Base-by-base conservation (phyloP, 2,888 invertebrate genomes). In the Platycheirus albimanus region DNA sequence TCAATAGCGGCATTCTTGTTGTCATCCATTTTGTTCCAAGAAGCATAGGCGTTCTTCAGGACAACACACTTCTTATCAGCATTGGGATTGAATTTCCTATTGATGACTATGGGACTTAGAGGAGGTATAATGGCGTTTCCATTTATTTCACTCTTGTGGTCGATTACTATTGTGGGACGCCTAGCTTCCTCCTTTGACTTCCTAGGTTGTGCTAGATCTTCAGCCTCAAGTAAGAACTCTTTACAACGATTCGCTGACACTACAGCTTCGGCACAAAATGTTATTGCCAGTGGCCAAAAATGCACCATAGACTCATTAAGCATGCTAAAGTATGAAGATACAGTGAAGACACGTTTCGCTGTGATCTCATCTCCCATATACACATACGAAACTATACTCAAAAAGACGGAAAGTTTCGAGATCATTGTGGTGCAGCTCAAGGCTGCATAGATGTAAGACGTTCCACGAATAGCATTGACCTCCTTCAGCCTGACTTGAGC, bases 271-370 rank as follows among this genome's bases (percentile, higher is more conserved):
- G 96, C 93, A 0, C 95, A 93, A 87, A 94, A 94, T 1, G 95
- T 94, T 41, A 97, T 94, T 0, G 95, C 95, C 86, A 94, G 92
- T 0, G 97, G 96, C 86, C 97, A 94, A 88, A 95, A 96, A 36
- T 96, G 94, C 0, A 95, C 96, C 90, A 96, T 93, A 0, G 95
- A 94, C 71, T 95, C 93, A 47, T 96, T 94, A 3, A 97, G 90
- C 75, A 96, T 95, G 86, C 96, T 96, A 88, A 95, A 96, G 86
- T 96, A 94, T 0, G 96, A 94, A 28, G 96, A 94, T 36, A 96
- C 93, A 6, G 96, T 95, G 88, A 96, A 96, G 0, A 96, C 93
- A 88, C 94, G 94, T 66, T 96, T 94, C 0, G 97, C 95, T 0
- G 94, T 95, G 2, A 97, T 91, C 0, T 86, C 85, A 86, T 95